phyloP scores from a whole-genome alignment of 2,113 vertebrate species.

The Salminus brasiliensis region DNA sequence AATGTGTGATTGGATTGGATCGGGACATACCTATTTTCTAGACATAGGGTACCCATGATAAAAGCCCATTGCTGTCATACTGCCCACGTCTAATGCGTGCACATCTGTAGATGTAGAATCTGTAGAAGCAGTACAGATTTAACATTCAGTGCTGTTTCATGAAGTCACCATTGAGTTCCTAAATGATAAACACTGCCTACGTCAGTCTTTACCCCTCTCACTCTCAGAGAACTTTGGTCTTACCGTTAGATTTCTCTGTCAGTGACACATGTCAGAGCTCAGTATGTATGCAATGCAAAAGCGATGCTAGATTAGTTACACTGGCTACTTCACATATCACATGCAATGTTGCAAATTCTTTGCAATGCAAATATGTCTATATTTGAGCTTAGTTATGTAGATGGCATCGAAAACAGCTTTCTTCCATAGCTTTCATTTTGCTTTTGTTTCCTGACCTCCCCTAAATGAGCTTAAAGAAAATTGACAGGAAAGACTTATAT shows the following conservation, averaged over 20 bases:
- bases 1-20: too few species aligned
- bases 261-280: slow-evolving; percentile 11
- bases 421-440: slow-evolving; percentile 55
- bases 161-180: neutral
- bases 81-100: neutral
- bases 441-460: slow-evolving; percentile 31
- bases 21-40: too few species aligned
- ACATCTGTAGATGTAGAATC: neutral
- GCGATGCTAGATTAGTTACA: neutral
- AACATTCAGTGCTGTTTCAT: neutral
- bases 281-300: neutral
- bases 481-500: neutral
- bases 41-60: too few species aligned
- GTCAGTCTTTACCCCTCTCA: neutral
- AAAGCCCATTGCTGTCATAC: neutral
- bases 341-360: slow-evolving; percentile 52
- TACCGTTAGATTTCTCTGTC: slow-evolving; percentile 35
- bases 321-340: slow-evolving; percentile 33
- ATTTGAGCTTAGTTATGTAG: slow-evolving; percentile 22
- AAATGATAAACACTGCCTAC: neutral
- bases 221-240: neutral
- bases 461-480: neutral
- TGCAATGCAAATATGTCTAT: slow-evolving; percentile 38
- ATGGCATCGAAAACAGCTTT: slow-evolving; percentile 52
- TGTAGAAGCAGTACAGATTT: neutral